A percentile compares a stretch with the other conserved stretches of the same genome.
phyloP scores from a whole-genome alignment of 2,113 vertebrate genomes.

The Lathamus discolor region DNA sequence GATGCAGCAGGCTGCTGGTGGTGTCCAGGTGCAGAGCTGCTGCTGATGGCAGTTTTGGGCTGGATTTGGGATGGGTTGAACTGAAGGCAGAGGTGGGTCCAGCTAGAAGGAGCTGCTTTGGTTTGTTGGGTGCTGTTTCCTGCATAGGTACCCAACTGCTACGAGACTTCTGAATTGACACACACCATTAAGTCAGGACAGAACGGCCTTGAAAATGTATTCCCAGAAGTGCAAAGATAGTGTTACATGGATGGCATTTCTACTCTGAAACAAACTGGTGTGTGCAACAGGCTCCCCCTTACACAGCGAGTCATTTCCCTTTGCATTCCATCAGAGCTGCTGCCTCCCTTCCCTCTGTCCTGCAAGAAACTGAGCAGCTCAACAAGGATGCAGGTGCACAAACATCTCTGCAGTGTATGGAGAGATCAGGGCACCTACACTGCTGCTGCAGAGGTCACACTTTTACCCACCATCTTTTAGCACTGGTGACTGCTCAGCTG shows the following conservation, averaged over 20 bases:
- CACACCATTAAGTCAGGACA: neutral
- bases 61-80: neutral
- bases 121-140: neutral
- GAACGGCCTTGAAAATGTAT: accelerated
- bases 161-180: neutral
- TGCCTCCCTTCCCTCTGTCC: neutral
- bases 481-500: neutral
- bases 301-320: neutral
- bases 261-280: neutral
- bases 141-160: neutral
- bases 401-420: neutral
- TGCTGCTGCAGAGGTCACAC: neutral
- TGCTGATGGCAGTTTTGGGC: neutral
- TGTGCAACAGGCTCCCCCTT: neutral
- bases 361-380: neutral
- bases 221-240: neutral
- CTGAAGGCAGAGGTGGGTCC: neutral
- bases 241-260: accelerated
- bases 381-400: neutral
- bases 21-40: neutral
- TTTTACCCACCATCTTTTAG: neutral
- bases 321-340: neutral
- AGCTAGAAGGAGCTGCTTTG: neutral
- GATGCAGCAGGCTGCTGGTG: neutral
- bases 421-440: neutral